Conservation (phyloP, 2,888 invertebrate species). For the Poecilus cupreus region DNA sequence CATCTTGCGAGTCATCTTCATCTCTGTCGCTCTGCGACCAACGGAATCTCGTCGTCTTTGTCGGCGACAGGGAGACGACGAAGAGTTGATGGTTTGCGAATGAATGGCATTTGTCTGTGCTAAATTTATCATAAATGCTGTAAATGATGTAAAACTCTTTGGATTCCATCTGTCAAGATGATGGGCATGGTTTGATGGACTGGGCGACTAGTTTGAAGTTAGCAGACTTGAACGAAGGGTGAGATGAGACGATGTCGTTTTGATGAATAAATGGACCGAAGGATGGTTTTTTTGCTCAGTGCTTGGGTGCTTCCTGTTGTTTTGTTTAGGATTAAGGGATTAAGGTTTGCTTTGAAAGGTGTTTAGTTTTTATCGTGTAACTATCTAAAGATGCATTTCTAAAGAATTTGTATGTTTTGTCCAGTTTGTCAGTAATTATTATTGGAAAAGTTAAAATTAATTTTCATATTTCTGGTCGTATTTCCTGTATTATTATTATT, state of each 20-base stretch:
- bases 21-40: slow-evolving; percentile 24
- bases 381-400: too few species aligned
- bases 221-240: neutral
- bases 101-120: slow-evolving; percentile 66
- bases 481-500: too few species aligned
- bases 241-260: neutral
- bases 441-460: too few species aligned
- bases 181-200: slow-evolving; percentile 34
- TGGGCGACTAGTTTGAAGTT: neutral
- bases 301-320: slow-evolving; percentile 23
- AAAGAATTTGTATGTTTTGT: too few species aligned
- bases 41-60: neutral
- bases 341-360: slow-evolving; percentile 18
- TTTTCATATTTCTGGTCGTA: too few species aligned
- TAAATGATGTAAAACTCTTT: slow-evolving; percentile 65
- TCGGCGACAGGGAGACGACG: slow-evolving; percentile 31
- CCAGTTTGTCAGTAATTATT: too few species aligned
- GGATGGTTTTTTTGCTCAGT: slow-evolving; percentile 30
- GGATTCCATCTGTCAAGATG: slow-evolving; percentile 54
- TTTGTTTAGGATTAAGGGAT: slow-evolving; percentile 16
- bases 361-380: neutral
- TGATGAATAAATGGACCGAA: slow-evolving; percentile 42
- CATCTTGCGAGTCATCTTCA: slow-evolving; percentile 5
- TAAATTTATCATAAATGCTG: slow-evolving; percentile 68
- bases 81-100: slow-evolving; percentile 58